These are phyloP conservation scores for Orycteropus afer DNA, from an alignment of 2,113 vertebrate species.

Conservation along the genomic window DNA sequence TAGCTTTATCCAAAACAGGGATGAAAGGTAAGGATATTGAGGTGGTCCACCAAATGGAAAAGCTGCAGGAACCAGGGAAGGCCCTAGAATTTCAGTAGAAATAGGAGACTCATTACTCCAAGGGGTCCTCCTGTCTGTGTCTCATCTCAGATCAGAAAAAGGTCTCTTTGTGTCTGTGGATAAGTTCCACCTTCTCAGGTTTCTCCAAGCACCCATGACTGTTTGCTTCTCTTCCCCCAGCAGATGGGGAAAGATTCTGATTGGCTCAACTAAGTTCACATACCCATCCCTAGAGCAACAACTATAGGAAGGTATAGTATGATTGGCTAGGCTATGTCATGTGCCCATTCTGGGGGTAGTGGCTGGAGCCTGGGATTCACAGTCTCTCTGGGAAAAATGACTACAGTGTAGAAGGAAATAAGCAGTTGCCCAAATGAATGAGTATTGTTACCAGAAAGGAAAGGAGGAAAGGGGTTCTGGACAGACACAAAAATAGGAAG, in stretches of 20 bases:
- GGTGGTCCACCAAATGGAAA: not conserved
- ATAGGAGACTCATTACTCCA: not conserved
- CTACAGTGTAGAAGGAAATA: not conserved
- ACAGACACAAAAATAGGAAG: not conserved
- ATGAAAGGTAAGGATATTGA: not conserved
- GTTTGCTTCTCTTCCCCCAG: not conserved
- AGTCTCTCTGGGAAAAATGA: not conserved
- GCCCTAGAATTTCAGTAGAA: not conserved
- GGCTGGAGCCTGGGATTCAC: not conserved
- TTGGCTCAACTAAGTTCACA: not conserved
- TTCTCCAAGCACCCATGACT: not conserved
- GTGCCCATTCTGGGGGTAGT: not conserved
- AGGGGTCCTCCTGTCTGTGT: too few species aligned
- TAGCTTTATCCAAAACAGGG: not conserved
- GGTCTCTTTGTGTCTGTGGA: not conserved
- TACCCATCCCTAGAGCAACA: not conserved
- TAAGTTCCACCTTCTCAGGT: not conserved
- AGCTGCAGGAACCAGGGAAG: not conserved
- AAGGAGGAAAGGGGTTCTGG: not conserved
- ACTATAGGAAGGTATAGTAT: not conserved
- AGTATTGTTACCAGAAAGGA: not conserved
- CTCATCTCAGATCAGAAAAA: not conserved
- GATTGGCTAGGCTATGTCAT: not conserved
- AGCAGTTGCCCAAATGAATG: not conserved
- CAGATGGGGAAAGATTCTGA: not conserved